Base-by-base conservation (phyloP, 2,888 invertebrate genomes). In the Xylota segnis region DNA sequence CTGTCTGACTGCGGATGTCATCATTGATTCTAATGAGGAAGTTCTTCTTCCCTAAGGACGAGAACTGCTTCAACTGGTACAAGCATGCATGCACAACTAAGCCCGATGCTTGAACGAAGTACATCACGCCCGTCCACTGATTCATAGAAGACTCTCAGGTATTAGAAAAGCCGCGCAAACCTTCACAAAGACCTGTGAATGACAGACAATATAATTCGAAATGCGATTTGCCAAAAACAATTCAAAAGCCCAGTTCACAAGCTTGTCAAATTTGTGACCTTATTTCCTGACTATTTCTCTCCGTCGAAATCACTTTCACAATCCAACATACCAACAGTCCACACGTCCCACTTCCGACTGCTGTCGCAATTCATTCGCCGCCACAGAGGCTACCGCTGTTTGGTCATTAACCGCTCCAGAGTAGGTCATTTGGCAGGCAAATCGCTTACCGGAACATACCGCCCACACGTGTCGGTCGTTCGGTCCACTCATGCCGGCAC, bases 391-490 rank as follows among this genome's bases (percentile, higher is more conserved):
- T 83, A 45, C 74, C 70, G 37, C 34, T 12, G 37, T 58, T 18
- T 40, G 18, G 47, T 70, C 34, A 40, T n/a, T 56, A 70, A 37
- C 45, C 56, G 59, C 58, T 65, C 54, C 65, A 71, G 66, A 83
- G 83, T 83, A 65, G 83, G 83, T 79, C 83, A 79, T 54, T 34
- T 59, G 65, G 65, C 59, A 72, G 66, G 65, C 52, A 78, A 83
- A 59, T 61, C 78, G 45, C 75, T 79, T 79, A 74, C 83, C 83
- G 83, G 83, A 83, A 83, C 83, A 47, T 58, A 79, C 56, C 54
- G 54, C 83, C 74, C 74, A 68, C 83, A 43, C 12, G 9, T 10
- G 37, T 7, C 27, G 23, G 14, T 18, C n/a, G 14, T 4, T n/a
- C 58, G 23, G 18, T 50, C 12, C 34, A 34, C 34, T 27, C 34